Evolutionary conservation across 2,113 vertebrate genomes (phyloP), one percentile per base, ranked within the genome.

Genomic region (Sebastes schlegelii): DNA sequence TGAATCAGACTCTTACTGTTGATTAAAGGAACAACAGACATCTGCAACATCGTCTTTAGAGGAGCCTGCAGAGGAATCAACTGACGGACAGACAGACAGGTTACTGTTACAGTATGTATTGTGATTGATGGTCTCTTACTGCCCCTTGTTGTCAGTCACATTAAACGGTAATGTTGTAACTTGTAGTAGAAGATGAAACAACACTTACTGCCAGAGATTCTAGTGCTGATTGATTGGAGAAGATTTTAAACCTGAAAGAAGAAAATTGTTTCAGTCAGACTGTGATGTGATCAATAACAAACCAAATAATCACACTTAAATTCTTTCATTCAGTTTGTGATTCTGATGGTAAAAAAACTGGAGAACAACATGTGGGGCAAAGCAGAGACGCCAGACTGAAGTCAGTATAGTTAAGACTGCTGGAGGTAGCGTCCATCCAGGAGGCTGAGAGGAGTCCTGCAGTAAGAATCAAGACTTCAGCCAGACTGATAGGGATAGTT

Each of bases 51-150:
- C 0, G 98, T 96, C 94, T 99, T 98, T 80, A 99, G 93, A 0
- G 98, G 98, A 43, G 93, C 89, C 90, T 99, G 98, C 65, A 99
- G 92, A 0, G 98, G 97, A 92, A 99, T 98, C 10, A 99, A 92
- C 98, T 99, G 88, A 79, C 61, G 76, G 51, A 76, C 14, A 82
- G 45, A 69, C 6, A 43, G 23, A 63, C 52, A 17, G 43, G 26
- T 21, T 6, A 19, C 19, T 58, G 58, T 70, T 6, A 34, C 34
- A 34, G 34, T 34, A 7, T 14, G 52, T n/a, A 10, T 52, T 11
- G 4, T 17, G 14, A 9, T 17, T 14, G 13, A 16, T 48, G 2
- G 21, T 45, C 19, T 58, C 54, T 75, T 21, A 13, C 2, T n/a
- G 11, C 6, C 6, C 11, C 11, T 11, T 40, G 26, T 9, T 67